These are phyloP conservation scores for Ursus arctos DNA, from an alignment of 2,113 vertebrate genomes.

Conservation along the genomic window DNA sequence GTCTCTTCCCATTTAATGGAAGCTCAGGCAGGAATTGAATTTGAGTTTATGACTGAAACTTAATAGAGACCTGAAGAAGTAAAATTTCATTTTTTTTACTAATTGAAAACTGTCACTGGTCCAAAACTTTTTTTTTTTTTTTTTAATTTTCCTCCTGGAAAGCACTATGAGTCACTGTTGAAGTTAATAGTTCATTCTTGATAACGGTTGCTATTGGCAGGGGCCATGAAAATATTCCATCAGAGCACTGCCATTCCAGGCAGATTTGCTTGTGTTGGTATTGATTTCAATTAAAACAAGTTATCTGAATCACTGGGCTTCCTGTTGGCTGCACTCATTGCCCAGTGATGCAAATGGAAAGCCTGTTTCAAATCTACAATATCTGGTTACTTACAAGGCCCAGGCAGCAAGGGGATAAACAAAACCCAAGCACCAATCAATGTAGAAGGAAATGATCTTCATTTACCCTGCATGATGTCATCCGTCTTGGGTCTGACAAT, in stretches of 20 bases:
- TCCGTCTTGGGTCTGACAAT: constrained; percentile 71
- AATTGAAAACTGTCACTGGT: constrained; percentile 51
- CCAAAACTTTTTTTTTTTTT: constrained; percentile 31
- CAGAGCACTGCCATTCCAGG: constrained; percentile 56
- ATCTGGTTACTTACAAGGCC: constrained; percentile 70
- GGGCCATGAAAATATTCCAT: constrained; percentile 71
- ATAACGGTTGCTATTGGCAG: constrained; percentile 49
- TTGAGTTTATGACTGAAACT: background rate
- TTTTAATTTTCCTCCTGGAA: background rate
- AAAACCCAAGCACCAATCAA: constrained; percentile 56
- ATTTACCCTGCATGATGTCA: constrained; percentile 64
- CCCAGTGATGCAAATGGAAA: constrained; percentile 67
- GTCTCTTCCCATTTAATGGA: background rate
- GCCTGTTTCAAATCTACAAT: background rate
- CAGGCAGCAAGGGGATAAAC: background rate
- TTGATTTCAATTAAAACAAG: constrained; percentile 81
- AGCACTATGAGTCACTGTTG: constrained; percentile 32
- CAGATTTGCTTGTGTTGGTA: constrained; percentile 68
- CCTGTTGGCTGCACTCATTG: constrained; percentile 52
- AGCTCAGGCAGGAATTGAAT: background rate
- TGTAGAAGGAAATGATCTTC: constrained; percentile 70
- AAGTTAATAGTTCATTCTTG: constrained; percentile 52
- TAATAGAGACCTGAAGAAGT: background rate
- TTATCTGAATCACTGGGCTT: constrained; percentile 72
- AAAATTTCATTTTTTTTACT: background rate